Evolutionary conservation across 1,140 invertebrate species (phyloP), one percentile per base, ranked within the genome.

Genomic region (Hydropsyche tenuis): DNA sequence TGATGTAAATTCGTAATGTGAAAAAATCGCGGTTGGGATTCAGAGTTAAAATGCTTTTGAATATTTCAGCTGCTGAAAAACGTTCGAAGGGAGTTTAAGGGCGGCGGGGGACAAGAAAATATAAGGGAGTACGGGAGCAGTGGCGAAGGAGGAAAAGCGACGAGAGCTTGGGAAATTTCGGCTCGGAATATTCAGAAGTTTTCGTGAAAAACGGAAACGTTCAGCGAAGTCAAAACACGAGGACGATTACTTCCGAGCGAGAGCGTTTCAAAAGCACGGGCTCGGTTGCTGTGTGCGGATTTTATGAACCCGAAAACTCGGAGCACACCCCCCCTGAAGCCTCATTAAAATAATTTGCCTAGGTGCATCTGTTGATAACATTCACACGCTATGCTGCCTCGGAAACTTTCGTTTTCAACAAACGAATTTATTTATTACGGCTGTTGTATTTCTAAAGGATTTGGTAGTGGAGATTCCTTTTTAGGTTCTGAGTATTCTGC

Each of bases 301-400:
- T 60, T 60, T 60, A 60, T 60, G 56, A 60, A 60, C 56, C 56
- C 56, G 25, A 70, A 70, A 70, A 70, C 66, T 69, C 51, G 66
- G 16, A 53, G 66, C 66, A 45, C 63, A 66, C 30, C 60, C 11
- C 23, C 16, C 51, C 43, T 48, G 23, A 46, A 66, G 62, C 64
- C 65, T 73, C 72, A 73, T 73, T 73, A 73, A 73, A 73, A 73
- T 73, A 73, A 73, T 69, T 73, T 73, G 65, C 72, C 64, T 62
- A 73, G 72, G 60, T 73, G 72, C 72, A 73, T 73, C 72, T 73
- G 65, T 73, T 53, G 46, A 66, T 65, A 37, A 27, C 53, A 20
- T 66, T n/a, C 23, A 37, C 46, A 20, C 46, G 48, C 48, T 37
- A 63, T 30, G 27, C 27, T 63, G 23, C 27, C 25, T 53, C 16